These are phyloP conservation scores for Callorhinus ursinus DNA, from an alignment of 2,113 vertebrate species.

Conservation along the genomic window DNA sequence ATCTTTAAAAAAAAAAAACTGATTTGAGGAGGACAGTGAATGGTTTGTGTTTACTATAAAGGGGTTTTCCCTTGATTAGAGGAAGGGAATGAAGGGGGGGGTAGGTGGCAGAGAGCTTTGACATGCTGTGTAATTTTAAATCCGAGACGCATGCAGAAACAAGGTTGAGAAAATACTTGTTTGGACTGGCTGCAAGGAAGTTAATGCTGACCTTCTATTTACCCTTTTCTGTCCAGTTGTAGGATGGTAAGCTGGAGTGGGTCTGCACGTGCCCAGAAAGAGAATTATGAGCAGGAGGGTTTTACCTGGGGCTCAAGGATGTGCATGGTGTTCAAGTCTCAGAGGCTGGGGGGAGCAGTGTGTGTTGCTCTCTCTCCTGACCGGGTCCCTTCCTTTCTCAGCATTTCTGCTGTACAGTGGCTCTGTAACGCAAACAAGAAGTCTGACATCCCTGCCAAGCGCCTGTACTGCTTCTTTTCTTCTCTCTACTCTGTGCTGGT, in stretches of 20 bases:
- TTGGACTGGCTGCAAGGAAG: neutral
- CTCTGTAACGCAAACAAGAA: conserved; percentile 97
- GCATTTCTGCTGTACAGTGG: conserved; percentile 98
- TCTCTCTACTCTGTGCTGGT: conserved; percentile 95
- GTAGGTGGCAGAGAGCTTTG: neutral
- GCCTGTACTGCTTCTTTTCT: conserved; percentile 94
- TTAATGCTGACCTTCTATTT: neutral
- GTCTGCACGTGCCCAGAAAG: neutral
- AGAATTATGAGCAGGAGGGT: neutral
- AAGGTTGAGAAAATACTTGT: neutral
- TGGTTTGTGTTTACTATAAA: neutral
- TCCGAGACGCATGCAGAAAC: neutral
- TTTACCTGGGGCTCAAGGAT: neutral
- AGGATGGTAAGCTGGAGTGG: neutral
- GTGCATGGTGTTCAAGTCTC: neutral
- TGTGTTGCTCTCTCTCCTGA: neutral
- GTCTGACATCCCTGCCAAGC: conserved; percentile 92
- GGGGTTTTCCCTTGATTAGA: neutral
- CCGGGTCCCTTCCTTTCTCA: conserved; percentile 65
- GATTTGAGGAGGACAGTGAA: neutral
- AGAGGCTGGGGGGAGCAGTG: rapidly evolving
- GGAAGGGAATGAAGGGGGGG: neutral
- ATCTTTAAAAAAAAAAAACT: too few relatives aligned
- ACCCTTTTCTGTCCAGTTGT: neutral
- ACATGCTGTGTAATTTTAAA: neutral